These are phyloP conservation scores for Hypercompe scribonia DNA, from an alignment of 2,888 invertebrate species.

Conservation along the genomic window DNA sequence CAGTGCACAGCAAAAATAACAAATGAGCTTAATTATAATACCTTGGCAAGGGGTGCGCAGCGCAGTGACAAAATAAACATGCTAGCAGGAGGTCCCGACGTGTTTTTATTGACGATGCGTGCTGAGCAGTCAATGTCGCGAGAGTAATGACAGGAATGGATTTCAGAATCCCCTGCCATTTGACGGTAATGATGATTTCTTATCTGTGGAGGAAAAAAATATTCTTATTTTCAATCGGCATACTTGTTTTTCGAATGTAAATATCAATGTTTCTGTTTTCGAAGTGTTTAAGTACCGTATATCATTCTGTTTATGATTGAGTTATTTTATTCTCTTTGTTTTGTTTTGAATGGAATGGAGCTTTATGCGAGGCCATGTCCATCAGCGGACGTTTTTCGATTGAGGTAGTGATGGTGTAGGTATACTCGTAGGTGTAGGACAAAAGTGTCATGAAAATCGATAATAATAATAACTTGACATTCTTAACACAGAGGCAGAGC, in stretches of 20 bases:
- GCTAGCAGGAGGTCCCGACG: slow-evolving; percentile 74
- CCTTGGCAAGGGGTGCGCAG: slow-evolving; percentile 72
- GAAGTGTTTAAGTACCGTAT: slow-evolving; percentile 33
- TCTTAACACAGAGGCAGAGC: too few species aligned
- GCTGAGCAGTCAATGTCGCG: slow-evolving; percentile 80
- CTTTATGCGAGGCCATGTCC: too few species aligned
- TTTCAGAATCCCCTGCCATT: slow-evolving; percentile 59
- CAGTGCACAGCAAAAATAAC: slow-evolving; percentile 66
- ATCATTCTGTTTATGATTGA: slow-evolving; percentile 45
- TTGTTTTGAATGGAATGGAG: not conserved
- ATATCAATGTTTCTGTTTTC: slow-evolving; percentile 55
- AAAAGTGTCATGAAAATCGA: not conserved
- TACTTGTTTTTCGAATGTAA: slow-evolving; percentile 47
- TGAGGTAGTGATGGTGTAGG: too few species aligned
- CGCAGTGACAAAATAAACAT: slow-evolving; percentile 76
- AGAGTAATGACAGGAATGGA: slow-evolving; percentile 75
- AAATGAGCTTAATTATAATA: slow-evolving; percentile 85
- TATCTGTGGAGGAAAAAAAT: slow-evolving; percentile 56
- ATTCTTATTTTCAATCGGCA: slow-evolving; percentile 51
- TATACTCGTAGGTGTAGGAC: too few species aligned
- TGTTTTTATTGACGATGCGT: slow-evolving; percentile 78
- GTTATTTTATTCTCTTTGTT: slow-evolving; percentile 20
- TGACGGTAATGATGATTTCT: slow-evolving; percentile 66
- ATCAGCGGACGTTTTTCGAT: too few species aligned
- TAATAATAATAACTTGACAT: not conserved